These are phyloP conservation scores for Trichonephila inaurata DNA, from an alignment of 1,140 invertebrate species.

Conservation along the genomic window DNA sequence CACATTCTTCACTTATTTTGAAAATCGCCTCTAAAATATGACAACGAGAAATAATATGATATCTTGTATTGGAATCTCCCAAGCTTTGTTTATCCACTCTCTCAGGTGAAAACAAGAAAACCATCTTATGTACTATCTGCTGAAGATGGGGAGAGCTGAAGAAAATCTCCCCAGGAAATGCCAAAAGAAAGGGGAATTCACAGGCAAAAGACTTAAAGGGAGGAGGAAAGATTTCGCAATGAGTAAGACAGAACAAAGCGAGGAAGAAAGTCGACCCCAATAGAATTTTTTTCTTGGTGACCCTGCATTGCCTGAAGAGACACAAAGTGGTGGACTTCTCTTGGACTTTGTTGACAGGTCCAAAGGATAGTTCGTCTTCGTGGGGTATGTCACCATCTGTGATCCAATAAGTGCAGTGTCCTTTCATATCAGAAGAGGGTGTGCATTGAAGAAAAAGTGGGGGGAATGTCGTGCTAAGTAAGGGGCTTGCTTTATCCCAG, in stretches of 20 bases:
- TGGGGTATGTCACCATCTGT: conserved; percentile 34
- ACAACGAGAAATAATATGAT: conserved; percentile 24
- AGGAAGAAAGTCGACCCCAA: conserved; percentile 31
- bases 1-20: not conserved
- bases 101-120: conserved; percentile 22
- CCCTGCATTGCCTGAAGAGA: not conserved
- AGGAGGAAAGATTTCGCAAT: not conserved
- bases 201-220: not conserved
- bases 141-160: not conserved
- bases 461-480: conserved; percentile 17
- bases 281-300: conserved; percentile 33
- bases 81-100: conserved; percentile 43
- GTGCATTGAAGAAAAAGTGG: conserved; percentile 8
- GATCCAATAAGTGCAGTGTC: conserved; percentile 60
- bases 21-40: conserved; percentile 32
- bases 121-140: conserved; percentile 4
- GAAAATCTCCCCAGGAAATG: not conserved
- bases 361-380: conserved; percentile 37
- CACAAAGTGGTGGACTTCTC: conserved; percentile 50
- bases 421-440: conserved; percentile 46
- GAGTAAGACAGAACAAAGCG: conserved; percentile 14
- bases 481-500: conserved; percentile 47
- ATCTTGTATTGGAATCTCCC: not conserved
- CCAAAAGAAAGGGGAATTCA: not conserved
- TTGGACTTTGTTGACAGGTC: conserved; percentile 37